Evolutionary conservation across 2,113 vertebrate species (phyloP), one percentile per base, ranked within the genome.

Genomic region (Harpagus bidentatus): DNA sequence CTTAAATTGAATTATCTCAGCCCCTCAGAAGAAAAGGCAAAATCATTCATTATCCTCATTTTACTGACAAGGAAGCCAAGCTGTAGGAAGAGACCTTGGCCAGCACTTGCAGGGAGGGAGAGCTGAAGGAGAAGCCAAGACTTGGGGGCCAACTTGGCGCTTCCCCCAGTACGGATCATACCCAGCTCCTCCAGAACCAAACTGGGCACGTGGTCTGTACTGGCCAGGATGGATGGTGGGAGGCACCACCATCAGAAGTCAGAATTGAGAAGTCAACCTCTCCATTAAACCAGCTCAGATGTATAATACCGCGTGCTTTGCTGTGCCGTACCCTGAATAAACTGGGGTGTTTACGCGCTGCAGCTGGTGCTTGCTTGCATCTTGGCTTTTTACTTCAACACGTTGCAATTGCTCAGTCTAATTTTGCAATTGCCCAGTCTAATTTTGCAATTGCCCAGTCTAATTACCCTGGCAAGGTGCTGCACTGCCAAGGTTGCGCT

Each of bases 151-250:
- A 72, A 0, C 23, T 50, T 16, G 0, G 13, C 3, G 0, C 66
- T 55, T 74, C 31, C 47, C 66, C 20, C 2, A 0, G 2, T 1
- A 3, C 0, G 8, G 61, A 10, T 36, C 36, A 3, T 31, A 55
- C 53, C 14, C 23, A 7, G 29, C 7, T 71, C 61, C 52, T 71
- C 25, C 38, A 7, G 23, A 10, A 15, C 55, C 42, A 36, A 6
- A 31, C 0, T 0, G 36, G 43, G 31, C 31, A 10, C 0, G 0
- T 8, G 53, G 23, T 7, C 31, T 43, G 32, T 11, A 23, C n/a
- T 45, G 70, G 45, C 14, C 23, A 3, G 59, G 47, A 3, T 9
- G 45, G 67, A 9, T 3, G 20, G 17, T 38, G 40, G 71, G 38
- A 67, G 32, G 50, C 17, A 20, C 15, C 50, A 9, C 25, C 50